Conservation (phyloP, 1,140 invertebrate species). For the Bactericera cockerelli region DNA sequence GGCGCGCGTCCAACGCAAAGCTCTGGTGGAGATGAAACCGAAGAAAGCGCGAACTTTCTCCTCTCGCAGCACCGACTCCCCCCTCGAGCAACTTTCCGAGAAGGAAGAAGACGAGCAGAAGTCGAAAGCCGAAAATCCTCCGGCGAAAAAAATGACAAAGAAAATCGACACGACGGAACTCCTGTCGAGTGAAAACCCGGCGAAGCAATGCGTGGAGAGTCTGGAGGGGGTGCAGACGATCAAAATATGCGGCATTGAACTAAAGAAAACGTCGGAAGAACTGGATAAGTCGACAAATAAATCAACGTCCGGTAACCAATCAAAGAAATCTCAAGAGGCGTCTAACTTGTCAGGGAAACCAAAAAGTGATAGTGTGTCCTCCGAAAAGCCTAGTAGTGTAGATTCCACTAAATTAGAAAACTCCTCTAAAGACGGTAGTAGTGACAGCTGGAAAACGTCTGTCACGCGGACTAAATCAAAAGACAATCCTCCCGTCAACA, state of each 20-base stretch:
- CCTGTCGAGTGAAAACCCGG: neutral
- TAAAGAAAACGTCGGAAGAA: neutral
- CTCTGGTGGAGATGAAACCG: neutral
- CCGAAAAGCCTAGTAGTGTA: too few species aligned
- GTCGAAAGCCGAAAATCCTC: neutral
- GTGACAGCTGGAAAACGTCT: too few species aligned
- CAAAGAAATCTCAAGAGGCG: neutral
- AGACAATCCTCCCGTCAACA: neutral
- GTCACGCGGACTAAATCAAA: neutral
- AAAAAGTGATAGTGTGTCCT: too few species aligned
- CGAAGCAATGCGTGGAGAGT: neutral
- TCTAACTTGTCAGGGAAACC: neutral
- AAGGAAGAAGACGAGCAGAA: neutral
- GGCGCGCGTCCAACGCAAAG: neutral
- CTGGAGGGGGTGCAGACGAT: neutral
- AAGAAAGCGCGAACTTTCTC: neutral
- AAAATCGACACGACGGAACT: neutral
- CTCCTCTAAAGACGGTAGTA: too few species aligned
- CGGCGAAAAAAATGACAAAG: neutral
- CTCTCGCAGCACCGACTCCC: neutral
- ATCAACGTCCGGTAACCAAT: neutral
- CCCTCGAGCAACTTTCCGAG: neutral
- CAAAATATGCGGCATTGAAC: constrained; percentile 2
- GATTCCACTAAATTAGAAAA: too few species aligned
- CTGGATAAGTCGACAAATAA: neutral